Evolutionary conservation across 1,140 invertebrate genomes (phyloP), one percentile per base, ranked within the genome.

Genomic region (Steinernema feltiae): DNA sequence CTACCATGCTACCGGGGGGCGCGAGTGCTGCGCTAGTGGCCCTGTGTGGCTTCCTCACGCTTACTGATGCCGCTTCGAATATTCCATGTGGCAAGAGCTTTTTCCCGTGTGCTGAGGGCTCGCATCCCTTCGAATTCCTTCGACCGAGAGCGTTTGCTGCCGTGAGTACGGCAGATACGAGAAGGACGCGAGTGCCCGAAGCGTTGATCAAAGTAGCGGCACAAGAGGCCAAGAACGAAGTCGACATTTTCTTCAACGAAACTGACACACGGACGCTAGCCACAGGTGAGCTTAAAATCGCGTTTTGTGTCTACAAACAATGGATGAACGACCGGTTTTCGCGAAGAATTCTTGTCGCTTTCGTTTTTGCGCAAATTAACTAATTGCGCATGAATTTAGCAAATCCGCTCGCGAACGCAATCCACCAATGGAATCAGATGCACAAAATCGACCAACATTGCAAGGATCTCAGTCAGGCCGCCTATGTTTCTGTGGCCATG

Each of bases 61-160:
- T n/a, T n/a, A n/a, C n/a, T n/a, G n/a, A n/a, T n/a, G n/a, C n/a
- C n/a, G n/a, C n/a, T n/a, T 79, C 78, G 12, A 79, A 79, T 69
- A 79, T 79, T 63, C 76, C 78, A 30, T 79, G 78, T 31, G 78
- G 78, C 17, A 78, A 76, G 30, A 74, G 75, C 2, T 79, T 79
- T 30, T 32, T 79, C 15, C 72, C 78, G 18, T 79, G 78, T 53
- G 63, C 72, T 0, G 74, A 79, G 46, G 75, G 73, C 12, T 32
- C 46, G 32, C 53, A 63, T 27, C 53, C 53, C 24, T 63, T 63
- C 24, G 53, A 63, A 27, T 15, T 27, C 24, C 53, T 63, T 12
- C 53, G 53, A 27, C 12, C 53, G 3, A 63, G 24, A 27, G 53
- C 53, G 2, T 63, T 63, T 27, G 53, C 53, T 27, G n/a, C n/a